Percentiles rank a stretch among this genome's conserved stretches.
Evolutionary conservation across 1,140 invertebrate species (phyloP).

Genomic region (Nasonia giraulti): DNA sequence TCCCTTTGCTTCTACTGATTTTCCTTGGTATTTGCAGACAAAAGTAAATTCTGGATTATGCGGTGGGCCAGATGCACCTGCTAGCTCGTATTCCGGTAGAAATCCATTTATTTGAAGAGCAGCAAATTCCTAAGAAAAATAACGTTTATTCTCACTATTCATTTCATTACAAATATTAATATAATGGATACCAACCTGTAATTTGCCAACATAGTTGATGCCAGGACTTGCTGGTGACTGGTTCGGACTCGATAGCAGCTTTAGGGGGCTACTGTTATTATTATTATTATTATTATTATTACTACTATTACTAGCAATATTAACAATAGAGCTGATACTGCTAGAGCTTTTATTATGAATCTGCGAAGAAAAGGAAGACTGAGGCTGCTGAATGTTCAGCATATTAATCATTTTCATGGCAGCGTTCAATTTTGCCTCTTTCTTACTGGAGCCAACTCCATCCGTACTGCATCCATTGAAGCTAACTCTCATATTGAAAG

Average conservation of each 20-base stretch:
- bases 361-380: too few species aligned
- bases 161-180: not conserved
- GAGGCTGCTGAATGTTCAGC: not conserved
- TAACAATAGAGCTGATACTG: not conserved
- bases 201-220: conserved; percentile 20
- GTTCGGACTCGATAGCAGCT: not conserved
- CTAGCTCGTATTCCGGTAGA: not conserved
- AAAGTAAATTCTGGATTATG: conserved; percentile 6
- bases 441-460: conserved; percentile 6
- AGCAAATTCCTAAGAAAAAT: not conserved
- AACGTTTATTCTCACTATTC: not conserved
- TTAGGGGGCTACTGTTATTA: not conserved
- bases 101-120: not conserved
- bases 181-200: not conserved
- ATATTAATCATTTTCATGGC: not conserved
- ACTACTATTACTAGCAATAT: not conserved
- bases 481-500: not conserved
- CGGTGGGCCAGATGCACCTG: not conserved
- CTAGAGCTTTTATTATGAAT: too few species aligned
- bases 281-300: not conserved
- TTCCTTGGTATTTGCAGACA: not conserved
- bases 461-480: not conserved
- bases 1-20: not conserved
- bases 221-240: too few species aligned
- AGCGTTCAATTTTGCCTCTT: conserved; percentile 1